Percentiles rank a stretch among this genome's conserved stretches.
These are phyloP conservation scores for Lasioglossum malachurum DNA, from an alignment of 2,888 invertebrate genomes.

Conservation along the genomic window DNA sequence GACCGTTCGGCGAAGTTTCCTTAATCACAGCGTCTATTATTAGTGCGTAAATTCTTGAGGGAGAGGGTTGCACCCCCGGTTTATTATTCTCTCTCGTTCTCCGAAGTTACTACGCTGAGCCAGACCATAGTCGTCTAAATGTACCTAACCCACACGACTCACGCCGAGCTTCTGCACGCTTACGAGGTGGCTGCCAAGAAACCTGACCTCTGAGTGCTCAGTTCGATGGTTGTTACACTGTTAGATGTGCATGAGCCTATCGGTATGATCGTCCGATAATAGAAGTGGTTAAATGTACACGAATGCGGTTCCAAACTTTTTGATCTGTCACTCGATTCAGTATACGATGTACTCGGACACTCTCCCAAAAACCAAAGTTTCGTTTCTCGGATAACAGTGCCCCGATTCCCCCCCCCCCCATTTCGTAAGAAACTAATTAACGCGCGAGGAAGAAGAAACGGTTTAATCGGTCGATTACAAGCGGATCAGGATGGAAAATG, in stretches of 20 bases:
- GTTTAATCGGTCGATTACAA: not conserved
- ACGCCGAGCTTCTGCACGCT: constrained; percentile 80
- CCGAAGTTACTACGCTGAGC: not conserved
- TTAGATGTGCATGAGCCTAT: constrained; percentile 66
- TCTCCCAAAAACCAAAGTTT: not conserved
- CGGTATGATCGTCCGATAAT: constrained; percentile 42
- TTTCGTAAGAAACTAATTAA: not conserved
- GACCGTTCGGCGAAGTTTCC: not conserved
- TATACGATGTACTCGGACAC: not conserved
- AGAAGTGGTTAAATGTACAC: constrained; percentile 9
- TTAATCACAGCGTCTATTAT: not conserved
- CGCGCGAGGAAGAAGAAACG: not conserved
- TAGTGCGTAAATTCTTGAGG: not conserved
- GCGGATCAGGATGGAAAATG: not conserved
- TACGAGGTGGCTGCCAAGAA: constrained; percentile 73
- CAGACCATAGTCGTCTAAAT: constrained; percentile 19
- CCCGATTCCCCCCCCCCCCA: not conserved
- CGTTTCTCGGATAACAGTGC: not conserved
- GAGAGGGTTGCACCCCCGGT: not conserved
- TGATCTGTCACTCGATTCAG: not conserved
- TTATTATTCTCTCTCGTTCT: not conserved
- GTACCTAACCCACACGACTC: constrained; percentile 51
- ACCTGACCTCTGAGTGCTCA: constrained; percentile 59
- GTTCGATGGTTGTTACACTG: constrained; percentile 59
- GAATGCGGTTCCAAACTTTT: not conserved